Evolutionary conservation across 2,797 vertebrate genomes (phyloP).

Genomic region (Mastacembelus armatus): DNA sequence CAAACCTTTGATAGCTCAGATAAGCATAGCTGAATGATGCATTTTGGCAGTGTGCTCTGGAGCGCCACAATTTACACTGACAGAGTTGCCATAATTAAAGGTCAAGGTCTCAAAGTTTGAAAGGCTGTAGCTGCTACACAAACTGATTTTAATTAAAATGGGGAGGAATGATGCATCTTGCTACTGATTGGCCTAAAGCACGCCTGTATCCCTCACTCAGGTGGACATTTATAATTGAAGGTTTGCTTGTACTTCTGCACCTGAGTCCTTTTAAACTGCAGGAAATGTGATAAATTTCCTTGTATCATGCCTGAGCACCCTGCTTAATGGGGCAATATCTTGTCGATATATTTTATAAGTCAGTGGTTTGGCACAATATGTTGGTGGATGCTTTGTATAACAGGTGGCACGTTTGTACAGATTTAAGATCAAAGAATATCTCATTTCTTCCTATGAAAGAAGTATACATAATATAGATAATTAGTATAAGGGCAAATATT

Average conservation of each 20-base stretch:
- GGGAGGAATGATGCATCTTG: slow-evolving; percentile 25
- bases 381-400: not conserved
- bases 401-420: not conserved
- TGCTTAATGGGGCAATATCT: not conserved
- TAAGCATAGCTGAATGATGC: slow-evolving; percentile 7
- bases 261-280: slow-evolving; percentile 7
- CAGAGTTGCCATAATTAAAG: slow-evolving; percentile 57
- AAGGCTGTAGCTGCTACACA: slow-evolving; percentile 40
- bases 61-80: slow-evolving; percentile 38
- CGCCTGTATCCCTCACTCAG: slow-evolving; percentile 16
- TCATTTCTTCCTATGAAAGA: not conserved
- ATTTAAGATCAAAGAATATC: not conserved
- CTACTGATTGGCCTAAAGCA: slow-evolving; percentile 17
- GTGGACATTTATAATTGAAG: slow-evolving; percentile 17
- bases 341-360: not conserved
- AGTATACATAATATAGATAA: not conserved
- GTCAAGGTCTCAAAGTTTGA: slow-evolving; percentile 53
- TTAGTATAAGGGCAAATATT: no score
- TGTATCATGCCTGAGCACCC: not conserved
- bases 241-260: slow-evolving; percentile 17
- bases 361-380: no score
- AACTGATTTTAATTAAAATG: slow-evolving; percentile 44
- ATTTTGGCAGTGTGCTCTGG: slow-evolving; percentile 23
- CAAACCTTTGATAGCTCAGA: slow-evolving; percentile 17
- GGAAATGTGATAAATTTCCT: slow-evolving; percentile 2